phyloP scores from a whole-genome alignment of 1,140 invertebrate species.

The Caerostris extrusa region DNA sequence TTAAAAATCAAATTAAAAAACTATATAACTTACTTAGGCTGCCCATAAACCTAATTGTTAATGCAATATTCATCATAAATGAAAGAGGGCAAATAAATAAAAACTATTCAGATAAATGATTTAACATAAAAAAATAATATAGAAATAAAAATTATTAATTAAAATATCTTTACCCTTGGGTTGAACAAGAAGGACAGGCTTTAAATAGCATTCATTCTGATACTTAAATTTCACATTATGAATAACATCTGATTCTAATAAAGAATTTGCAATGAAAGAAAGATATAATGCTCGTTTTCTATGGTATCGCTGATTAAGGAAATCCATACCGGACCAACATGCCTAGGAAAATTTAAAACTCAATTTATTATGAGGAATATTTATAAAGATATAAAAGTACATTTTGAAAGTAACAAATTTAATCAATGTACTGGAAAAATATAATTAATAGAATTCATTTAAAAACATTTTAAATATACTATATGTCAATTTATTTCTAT shows the following conservation, averaged over 20 bases:
- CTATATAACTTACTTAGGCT: too few species aligned
- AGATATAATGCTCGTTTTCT: constrained; percentile 92
- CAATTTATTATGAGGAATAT: too few species aligned
- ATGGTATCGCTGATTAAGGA: constrained; percentile 90
- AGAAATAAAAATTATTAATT: neutral
- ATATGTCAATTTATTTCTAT: neutral
- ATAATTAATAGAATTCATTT: constrained; percentile 8
- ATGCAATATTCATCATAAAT: too few species aligned
- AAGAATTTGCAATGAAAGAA: constrained; percentile 85
- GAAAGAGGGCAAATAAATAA: too few species aligned
- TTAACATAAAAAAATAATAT: neutral
- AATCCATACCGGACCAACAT: constrained; percentile 86
- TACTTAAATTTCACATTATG: constrained; percentile 83
- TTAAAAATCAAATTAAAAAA: too few species aligned
- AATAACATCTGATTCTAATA: constrained; percentile 83
- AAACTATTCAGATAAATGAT: neutral
- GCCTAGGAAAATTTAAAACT: constrained; percentile 77
- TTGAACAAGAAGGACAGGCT: constrained; percentile 86
- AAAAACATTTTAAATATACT: neutral
- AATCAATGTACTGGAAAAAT: neutral
- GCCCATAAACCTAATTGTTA: too few species aligned
- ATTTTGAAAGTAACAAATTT: too few species aligned
- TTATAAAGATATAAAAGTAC: too few species aligned
- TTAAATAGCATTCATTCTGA: constrained; percentile 84
- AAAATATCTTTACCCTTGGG: constrained; percentile 81